phyloP scores from a whole-genome alignment of 1,140 invertebrate species.

The Drosophila suzukii region DNA sequence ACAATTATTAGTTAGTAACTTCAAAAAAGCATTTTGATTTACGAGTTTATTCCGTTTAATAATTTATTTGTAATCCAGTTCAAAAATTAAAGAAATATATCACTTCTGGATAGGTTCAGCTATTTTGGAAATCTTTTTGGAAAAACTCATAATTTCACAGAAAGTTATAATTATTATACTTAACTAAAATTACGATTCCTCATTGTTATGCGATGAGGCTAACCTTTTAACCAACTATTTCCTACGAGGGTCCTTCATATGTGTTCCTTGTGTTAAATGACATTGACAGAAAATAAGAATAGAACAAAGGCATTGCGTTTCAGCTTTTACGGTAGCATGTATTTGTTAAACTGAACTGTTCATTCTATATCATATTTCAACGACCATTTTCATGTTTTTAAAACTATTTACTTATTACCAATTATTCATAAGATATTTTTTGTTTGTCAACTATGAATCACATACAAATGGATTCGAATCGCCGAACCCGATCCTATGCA shows the following conservation, averaged over 20 bases:
- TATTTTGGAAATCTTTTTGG: slow-evolving; percentile 16
- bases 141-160: slow-evolving; percentile 23
- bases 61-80: slow-evolving; percentile 30
- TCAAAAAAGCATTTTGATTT: slow-evolving; percentile 34
- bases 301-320: slow-evolving; percentile 17
- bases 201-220: slow-evolving; percentile 1
- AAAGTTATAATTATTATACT: slow-evolving; percentile 3
- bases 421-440: slow-evolving; percentile 45
- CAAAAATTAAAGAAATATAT: slow-evolving; percentile 44
- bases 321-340: slow-evolving; percentile 7
- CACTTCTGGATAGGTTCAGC: slow-evolving; percentile 39
- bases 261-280: slow-evolving; percentile 13
- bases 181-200: slow-evolving; percentile 16
- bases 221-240: slow-evolving; percentile 6
- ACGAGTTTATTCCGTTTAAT: slow-evolving; percentile 17
- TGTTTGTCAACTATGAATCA: slow-evolving; percentile 38
- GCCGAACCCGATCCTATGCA: slow-evolving; percentile 30
- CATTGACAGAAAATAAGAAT: background rate
- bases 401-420: slow-evolving; percentile 46
- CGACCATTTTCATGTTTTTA: slow-evolving; percentile 36
- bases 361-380: slow-evolving; percentile 24
- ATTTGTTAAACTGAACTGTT: slow-evolving; percentile 27
- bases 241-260: background rate
- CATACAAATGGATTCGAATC: slow-evolving; percentile 29
- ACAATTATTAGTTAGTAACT: slow-evolving; percentile 30